Percentiles rank a stretch among this genome's conserved stretches.
Conservation (phyloP, 2,113 vertebrate species). For the Eira barbara region DNA sequence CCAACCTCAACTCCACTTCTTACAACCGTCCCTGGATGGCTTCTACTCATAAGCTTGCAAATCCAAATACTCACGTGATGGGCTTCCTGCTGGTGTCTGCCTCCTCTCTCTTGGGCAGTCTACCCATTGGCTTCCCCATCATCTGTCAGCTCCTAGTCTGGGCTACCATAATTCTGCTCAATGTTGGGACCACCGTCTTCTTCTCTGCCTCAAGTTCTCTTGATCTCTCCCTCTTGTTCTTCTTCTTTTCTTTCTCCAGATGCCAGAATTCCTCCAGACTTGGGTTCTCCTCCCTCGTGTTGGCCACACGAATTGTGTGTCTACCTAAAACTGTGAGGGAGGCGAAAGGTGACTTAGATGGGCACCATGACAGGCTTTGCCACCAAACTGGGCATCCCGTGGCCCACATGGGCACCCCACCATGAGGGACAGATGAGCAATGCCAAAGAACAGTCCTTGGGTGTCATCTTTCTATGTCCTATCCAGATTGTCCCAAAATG, state of each 20-base stretch:
- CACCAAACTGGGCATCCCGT: not conserved
- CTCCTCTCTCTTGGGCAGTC: not conserved
- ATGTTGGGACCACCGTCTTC: not conserved
- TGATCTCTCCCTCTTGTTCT: accelerated
- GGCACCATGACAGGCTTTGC: not conserved
- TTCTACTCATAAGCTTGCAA: not conserved
- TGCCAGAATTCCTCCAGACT: not conserved
- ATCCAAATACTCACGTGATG: accelerated
- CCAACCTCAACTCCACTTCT: accelerated
- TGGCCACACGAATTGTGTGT: not conserved
- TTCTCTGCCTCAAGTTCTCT: not conserved
- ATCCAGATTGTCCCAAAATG: not conserved
- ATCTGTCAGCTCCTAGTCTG: not conserved
- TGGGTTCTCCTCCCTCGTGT: not conserved
- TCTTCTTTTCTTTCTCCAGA: too few species aligned
- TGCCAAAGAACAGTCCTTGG: not conserved
- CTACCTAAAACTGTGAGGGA: not conserved
- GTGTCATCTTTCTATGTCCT: not conserved
- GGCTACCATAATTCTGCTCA: not conserved
- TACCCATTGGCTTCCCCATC: not conserved
- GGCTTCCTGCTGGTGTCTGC: accelerated
- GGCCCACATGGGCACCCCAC: too few species aligned
- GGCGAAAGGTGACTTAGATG: too few species aligned
- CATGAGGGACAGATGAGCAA: not conserved
- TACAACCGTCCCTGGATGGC: too few species aligned